Conservation (phyloP, 2,797 vertebrate species). For the Bradypodion ventrale region DNA sequence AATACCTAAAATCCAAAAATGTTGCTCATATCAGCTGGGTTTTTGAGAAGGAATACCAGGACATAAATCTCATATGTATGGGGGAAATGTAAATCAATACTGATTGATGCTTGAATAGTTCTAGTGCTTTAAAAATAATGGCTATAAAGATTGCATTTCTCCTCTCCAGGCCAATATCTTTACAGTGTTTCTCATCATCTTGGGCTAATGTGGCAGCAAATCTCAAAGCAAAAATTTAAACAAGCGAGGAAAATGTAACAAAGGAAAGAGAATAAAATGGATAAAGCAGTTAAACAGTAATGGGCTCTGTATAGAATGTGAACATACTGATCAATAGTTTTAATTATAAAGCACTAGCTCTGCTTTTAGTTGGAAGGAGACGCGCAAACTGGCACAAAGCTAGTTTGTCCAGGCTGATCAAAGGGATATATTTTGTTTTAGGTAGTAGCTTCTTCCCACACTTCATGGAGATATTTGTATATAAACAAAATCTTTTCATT, state of each 20-base stretch:
- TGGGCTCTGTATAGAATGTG: constrained; percentile 22
- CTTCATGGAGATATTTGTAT: not conserved
- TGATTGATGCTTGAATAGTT: not conserved
- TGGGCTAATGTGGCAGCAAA: constrained; percentile 1
- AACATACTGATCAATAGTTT: constrained; percentile 30
- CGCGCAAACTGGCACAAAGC: constrained; percentile 8
- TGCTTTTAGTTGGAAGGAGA: constrained; percentile 8
- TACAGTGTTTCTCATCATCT: constrained; percentile 2
- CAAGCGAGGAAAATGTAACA: not conserved
- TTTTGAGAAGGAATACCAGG: not conserved
- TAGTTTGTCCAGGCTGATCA: constrained; percentile 7
- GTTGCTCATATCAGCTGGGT: not conserved
- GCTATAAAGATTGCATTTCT: not conserved
- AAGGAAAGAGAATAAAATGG: constrained; percentile 9
- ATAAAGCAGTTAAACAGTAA: constrained; percentile 28
- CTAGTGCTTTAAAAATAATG: not conserved
- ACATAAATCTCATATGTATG: not conserved
- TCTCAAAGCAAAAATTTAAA: not conserved
- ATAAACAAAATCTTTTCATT: not conserved
- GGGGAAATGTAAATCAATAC: constrained; percentile 15
- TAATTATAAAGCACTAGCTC: constrained; percentile 25
- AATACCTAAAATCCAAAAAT: not conserved
- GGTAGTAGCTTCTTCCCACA: not conserved
- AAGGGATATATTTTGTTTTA: constrained; percentile 16
- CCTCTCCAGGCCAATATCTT: not conserved